These are phyloP conservation scores for Colaptes auratus DNA, from an alignment of 2,113 vertebrate genomes.

Conservation along the genomic window DNA sequence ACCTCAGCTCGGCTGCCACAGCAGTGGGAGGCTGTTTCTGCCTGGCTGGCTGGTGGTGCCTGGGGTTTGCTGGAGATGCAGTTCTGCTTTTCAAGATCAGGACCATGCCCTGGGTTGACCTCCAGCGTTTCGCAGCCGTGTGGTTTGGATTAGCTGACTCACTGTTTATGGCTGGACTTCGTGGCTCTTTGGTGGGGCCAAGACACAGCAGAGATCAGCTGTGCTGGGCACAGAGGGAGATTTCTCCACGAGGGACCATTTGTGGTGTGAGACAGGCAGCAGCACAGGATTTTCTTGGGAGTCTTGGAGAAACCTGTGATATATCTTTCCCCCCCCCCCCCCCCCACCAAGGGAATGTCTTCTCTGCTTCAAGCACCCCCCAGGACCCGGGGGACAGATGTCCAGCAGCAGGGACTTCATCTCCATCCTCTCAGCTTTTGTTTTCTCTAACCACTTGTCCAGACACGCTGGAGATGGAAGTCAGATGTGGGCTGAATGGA, in stretches of 20 bases:
- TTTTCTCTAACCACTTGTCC: neutral
- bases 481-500: slow-evolving; percentile 10
- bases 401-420: neutral
- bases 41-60: fast-evolving
- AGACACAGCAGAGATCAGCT: neutral
- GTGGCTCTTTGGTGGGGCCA: neutral
- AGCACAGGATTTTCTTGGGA: neutral
- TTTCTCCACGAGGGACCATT: neutral
- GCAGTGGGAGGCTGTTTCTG: neutral
- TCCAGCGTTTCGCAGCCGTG: neutral
- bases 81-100: slow-evolving; percentile 47
- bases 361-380: neutral
- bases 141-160: slow-evolving; percentile 61
- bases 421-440: neutral
- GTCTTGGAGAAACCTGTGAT: neutral
- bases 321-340: neutral
- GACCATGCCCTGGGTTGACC: slow-evolving; percentile 22
- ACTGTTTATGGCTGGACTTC: slow-evolving; percentile 21
- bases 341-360: neutral
- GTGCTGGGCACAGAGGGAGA: neutral
- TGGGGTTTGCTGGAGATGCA: neutral
- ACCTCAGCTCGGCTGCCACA: neutral
- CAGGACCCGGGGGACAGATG: fast-evolving
- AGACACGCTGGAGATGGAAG: neutral
- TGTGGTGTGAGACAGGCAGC: neutral